Base-by-base conservation (phyloP, 2,888 invertebrate genomes). In the Antitype chi region DNA sequence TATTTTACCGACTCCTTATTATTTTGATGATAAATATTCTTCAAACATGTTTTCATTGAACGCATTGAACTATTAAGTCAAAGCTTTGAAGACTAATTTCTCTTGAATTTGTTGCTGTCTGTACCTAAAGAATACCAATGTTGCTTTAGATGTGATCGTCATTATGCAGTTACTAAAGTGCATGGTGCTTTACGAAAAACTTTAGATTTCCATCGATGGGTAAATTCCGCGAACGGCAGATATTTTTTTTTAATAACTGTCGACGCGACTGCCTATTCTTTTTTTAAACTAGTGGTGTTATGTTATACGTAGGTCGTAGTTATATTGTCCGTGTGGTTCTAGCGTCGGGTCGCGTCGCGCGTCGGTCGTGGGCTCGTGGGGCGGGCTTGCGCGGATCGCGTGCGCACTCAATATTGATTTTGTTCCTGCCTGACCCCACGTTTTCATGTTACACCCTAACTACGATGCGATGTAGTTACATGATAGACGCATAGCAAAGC, bases 331-430 rank as follows among this genome's bases (percentile, higher is more conserved):
- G 60, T 43, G 53, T 57, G 57, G 20, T 77, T 69, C 64, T 70
- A 73, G 62, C 73, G 62, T 17, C 49, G 53, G 43, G 63, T 47
- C 43, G 74, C 43, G 38, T 38, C 38, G 38, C 38, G 38, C 79
- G 80, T 68, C 68, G 68, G 74, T 38, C 25, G 70, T 74, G 78
- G 83, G 68, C 67, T 49, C 25, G 70, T 74, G 78, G 83, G 87
- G 81, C 85, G 87, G 87, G 87, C 86, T 89, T 89, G 92, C 90
- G 91, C 91, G 88, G 91, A 94, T 94, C 95, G 95, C 95, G 95
- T 95, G 95, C 95, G 95, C 95, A 94, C 92, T 89, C 90, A 76
- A 76, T 95, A 95, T 95, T 93, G 95, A 95, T 95, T 93, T 93
- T 88, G 85, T 86, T 80, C 81, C 81, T 87, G 80, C 81, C 81